Percentiles rank a stretch among this genome's conserved stretches.
Evolutionary conservation across 2,888 invertebrate species (phyloP).

Genomic region (Byasa hedistus): DNA sequence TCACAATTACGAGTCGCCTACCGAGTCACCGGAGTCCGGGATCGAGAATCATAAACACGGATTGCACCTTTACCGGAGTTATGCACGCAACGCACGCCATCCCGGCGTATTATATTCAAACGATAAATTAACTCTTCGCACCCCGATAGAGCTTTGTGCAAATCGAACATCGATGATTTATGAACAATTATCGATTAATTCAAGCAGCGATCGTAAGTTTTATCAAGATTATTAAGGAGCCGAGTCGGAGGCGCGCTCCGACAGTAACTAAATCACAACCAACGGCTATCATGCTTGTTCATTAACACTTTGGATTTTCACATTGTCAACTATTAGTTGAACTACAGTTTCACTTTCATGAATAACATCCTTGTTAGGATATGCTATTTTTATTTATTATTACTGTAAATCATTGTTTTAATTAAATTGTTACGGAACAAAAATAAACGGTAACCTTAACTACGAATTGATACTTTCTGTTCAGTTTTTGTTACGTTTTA

Average conservation of each 20-base stretch:
- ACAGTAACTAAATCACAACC: constrained; percentile 57
- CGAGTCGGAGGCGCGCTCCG: constrained; percentile 53
- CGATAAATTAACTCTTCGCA: constrained; percentile 77
- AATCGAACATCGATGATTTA: constrained; percentile 79
- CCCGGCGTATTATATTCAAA: constrained; percentile 58
- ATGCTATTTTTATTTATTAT: too few species aligned
- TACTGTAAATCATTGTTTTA: too few species aligned
- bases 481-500: too few species aligned
- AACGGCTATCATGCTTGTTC: constrained; percentile 39
- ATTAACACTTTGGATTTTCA: constrained; percentile 25
- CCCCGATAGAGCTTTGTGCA: constrained; percentile 75
- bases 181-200: constrained; percentile 80
- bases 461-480: too few species aligned
- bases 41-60: constrained; percentile 65
- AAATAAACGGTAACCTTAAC: too few species aligned
- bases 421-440: too few species aligned
- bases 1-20: constrained; percentile 59
- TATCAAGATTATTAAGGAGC: constrained; percentile 71
- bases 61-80: constrained; percentile 62
- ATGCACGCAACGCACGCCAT: constrained; percentile 72
- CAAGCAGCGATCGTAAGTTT: constrained; percentile 78
- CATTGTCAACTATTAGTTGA: background rate
- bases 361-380: too few species aligned
- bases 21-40: constrained; percentile 39
- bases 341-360: too few species aligned